Percentiles rank a stretch among this genome's conserved stretches.
Conservation (phyloP, 2,888 invertebrate genomes). For the Deroplatys truncata region DNA sequence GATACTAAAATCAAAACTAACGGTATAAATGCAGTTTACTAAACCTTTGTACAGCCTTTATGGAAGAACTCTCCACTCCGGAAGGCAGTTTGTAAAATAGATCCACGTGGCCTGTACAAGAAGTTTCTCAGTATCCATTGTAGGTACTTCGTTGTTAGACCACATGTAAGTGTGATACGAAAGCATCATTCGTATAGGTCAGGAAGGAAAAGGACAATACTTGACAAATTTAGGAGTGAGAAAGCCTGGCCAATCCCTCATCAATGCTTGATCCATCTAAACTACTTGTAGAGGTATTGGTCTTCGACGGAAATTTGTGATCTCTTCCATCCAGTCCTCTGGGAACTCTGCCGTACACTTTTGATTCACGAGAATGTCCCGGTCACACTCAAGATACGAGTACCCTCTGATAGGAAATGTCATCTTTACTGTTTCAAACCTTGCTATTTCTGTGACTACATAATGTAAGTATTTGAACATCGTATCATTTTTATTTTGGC, state of each 20-base stretch:
- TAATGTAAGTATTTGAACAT: neutral
- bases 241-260: neutral
- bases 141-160: neutral
- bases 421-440: neutral
- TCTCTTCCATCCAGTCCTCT: neutral
- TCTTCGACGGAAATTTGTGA: too few relatives aligned
- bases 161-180: neutral
- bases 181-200: neutral
- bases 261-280: neutral
- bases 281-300: too few relatives aligned
- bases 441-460: neutral
- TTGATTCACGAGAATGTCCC: neutral
- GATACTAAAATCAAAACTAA: too few relatives aligned
- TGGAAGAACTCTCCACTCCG: neutral
- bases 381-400: neutral
- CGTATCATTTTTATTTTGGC: neutral
- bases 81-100: neutral
- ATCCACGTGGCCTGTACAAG: neutral
- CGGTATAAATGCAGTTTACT: too few relatives aligned
- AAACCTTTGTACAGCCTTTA: neutral
- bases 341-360: neutral
- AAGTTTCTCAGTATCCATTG: neutral
- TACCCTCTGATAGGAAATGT: neutral
- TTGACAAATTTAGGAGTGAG: neutral
- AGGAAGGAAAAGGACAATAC: neutral